Evolutionary conservation across 2,113 vertebrate species (phyloP), one percentile per base, ranked within the genome.

Genomic region (Ptilorrhoa leucosticta): DNA sequence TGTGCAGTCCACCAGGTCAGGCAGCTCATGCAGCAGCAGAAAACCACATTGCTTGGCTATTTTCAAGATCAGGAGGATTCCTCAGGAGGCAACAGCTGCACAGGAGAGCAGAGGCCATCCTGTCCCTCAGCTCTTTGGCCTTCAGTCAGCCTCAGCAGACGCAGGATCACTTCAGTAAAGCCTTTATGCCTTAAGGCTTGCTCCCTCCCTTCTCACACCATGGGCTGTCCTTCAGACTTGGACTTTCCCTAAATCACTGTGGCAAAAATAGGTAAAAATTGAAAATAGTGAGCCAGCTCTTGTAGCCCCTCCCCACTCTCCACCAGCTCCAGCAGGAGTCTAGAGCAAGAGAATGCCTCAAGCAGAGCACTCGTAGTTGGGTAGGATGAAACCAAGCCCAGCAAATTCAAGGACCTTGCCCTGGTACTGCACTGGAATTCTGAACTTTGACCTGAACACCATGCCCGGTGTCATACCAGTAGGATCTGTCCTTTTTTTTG

Each of bases 301-400:
- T 5, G 1, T 24, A 72, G 15, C 6, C 30, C 6, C 9, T 11
- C 30, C 31, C 7, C 2, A 3, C 26, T 17, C 27, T 83, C 48
- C 35, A 42, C 44, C 47, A 33, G 7, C 57, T 68, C 22, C 58
- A 63, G 28, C 0, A 1, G 48, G 33, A 89, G 44, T 35, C 57
- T 15, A 40, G n/a, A 58, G 16, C 30, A 66, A 66, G 39, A 8
- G 6, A 71, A 26, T 40, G 13, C 44, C 50, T 83, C 23, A 40
- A 71, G 24, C 2, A 2, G 53, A 91, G 39, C 27, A 19, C 17
- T 51, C 0, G 0, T 30, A 40, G 57, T 22, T 63, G 45, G 35
- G 10, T 47, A 26, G 54, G 77, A 51, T 89, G 48, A 83, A 37
- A 21, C 35, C 63, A 76, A 79, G 40, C 58, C 9, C 2, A 1